A percentile compares a stretch with the other conserved stretches of the same genome.
phyloP scores from a whole-genome alignment of 2,888 invertebrate genomes.

The Marasmarcha lunaedactyla region DNA sequence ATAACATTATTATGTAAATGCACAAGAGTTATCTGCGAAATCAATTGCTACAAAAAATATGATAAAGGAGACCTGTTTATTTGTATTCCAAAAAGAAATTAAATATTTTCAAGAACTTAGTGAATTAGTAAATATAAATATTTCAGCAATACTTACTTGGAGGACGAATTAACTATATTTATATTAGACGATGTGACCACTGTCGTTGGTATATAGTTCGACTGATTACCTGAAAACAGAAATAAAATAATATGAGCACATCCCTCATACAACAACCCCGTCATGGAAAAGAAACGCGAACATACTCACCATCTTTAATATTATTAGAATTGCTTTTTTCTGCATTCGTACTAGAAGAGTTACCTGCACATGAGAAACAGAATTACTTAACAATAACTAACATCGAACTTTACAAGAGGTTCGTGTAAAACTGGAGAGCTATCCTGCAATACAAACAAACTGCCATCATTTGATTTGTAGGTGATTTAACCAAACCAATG shows the following conservation, averaged over 20 bases:
- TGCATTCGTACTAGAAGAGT: conserved; percentile 61
- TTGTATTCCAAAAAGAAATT: too few species aligned
- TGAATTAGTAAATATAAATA: background rate
- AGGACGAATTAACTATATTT: conserved; percentile 64
- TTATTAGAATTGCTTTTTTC: conserved; percentile 57
- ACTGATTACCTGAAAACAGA: conserved; percentile 57
- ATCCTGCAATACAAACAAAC: too few species aligned
- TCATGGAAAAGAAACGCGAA: conserved; percentile 3
- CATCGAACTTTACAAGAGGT: too few species aligned
- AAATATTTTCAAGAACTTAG: background rate
- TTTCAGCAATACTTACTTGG: conserved; percentile 49
- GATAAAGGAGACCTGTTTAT: too few species aligned
- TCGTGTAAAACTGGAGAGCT: too few species aligned
- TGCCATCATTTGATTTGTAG: too few species aligned
- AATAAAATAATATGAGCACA: conserved; percentile 9
- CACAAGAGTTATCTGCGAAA: too few species aligned
- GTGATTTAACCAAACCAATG: too few species aligned
- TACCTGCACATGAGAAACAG: too few species aligned
- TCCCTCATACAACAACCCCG: background rate
- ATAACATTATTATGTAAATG: too few species aligned
- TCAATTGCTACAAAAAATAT: too few species aligned
- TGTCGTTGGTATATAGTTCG: conserved; percentile 65
- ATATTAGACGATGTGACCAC: conserved; percentile 65
- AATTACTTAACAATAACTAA: too few species aligned
- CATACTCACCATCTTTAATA: conserved; percentile 49